A percentile compares a stretch with the other conserved stretches of the same genome.
Conservation (phyloP, 2,113 vertebrate genomes). For the Hyla sarda region DNA sequence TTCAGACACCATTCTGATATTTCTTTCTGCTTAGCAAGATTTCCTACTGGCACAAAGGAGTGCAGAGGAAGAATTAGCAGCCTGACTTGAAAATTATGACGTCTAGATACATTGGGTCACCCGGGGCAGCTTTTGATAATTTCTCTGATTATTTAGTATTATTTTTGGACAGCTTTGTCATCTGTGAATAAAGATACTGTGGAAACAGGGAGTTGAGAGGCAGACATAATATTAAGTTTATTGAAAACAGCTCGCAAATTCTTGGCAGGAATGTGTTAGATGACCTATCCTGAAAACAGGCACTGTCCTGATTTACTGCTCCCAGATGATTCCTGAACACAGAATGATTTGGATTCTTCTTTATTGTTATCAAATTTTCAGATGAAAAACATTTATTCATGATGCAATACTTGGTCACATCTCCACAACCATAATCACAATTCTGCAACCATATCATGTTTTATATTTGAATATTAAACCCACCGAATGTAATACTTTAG, state of each 20-base stretch:
- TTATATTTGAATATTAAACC: too few relatives aligned
- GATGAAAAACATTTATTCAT: background rate
- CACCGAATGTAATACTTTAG: too few relatives aligned
- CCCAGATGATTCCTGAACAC: conserved; percentile 1
- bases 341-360: too few relatives aligned
- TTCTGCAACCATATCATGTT: too few relatives aligned
- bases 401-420: background rate
- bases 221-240: background rate
- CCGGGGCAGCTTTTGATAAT: conserved; percentile 15
- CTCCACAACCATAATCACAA: too few relatives aligned
- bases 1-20: too few relatives aligned
- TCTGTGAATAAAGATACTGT: conserved; percentile 30
- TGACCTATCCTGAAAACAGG: conserved; percentile 20
- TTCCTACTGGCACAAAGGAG: background rate
- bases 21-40: background rate
- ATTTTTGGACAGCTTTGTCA: conserved; percentile 8
- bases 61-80: background rate
- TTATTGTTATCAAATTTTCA: background rate
- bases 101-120: conserved; percentile 36
- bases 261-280: conserved; percentile 6
- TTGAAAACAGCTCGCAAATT: conserved; percentile 30
- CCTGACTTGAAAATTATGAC: background rate
- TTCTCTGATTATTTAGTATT: conserved; percentile 27
- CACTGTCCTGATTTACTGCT: background rate
- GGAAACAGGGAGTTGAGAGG: background rate